Evolutionary conservation across 2,113 vertebrate genomes (phyloP).

Genomic region (Labrus mixtus): DNA sequence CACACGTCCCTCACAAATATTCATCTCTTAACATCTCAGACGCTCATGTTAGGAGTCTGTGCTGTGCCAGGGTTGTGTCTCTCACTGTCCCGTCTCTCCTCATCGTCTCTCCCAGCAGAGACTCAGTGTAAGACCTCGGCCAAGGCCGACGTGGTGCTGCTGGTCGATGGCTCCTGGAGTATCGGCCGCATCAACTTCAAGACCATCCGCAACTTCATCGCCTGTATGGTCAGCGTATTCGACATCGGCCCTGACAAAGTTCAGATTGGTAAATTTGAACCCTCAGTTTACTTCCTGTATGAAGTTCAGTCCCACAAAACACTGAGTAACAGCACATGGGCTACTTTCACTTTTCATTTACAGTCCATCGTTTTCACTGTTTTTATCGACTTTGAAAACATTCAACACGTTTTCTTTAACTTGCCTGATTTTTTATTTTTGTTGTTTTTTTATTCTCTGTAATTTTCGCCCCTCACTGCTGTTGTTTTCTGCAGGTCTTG

Average conservation of each 20-base stretch:
- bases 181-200: conserved; percentile 96
- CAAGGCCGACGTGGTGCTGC: conserved; percentile 92
- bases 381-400: no score
- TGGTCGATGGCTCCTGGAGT: conserved; percentile 98
- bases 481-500: conserved; percentile 88
- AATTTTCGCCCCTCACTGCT: no score
- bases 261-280: conserved; percentile 88
- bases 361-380: no score
- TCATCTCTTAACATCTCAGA: neutral
- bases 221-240: conserved; percentile 93
- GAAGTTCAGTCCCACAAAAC: no score
- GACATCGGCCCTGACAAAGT: conserved; percentile 92
- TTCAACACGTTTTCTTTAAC: no score
- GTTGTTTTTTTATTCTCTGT: no score
- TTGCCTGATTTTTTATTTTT: no score
- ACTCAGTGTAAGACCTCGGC: conserved; percentile 89
- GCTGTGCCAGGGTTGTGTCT: no score
- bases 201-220: conserved; percentile 92
- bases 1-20: neutral
- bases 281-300: no score
- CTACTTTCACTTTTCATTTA: no score
- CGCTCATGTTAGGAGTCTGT: neutral
- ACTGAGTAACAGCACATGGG: no score
- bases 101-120: conserved; percentile 75
- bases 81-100: neutral